phyloP scores from a whole-genome alignment of 2,888 invertebrate genomes.

The Lithosia quadra region DNA sequence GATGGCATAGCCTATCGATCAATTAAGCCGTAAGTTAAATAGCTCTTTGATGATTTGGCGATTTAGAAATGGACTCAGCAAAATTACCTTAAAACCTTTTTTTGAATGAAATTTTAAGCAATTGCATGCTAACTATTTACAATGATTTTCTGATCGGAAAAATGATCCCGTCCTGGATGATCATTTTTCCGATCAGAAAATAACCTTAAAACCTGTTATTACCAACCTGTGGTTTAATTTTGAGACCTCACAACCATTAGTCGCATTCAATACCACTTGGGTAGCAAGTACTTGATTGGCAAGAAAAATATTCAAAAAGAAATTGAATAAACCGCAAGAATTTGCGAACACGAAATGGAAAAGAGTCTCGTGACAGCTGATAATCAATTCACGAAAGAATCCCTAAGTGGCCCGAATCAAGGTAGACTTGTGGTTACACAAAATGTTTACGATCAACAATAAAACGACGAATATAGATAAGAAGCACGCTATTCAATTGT shows the following conservation, averaged over 20 bases:
- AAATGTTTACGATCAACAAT: conserved; percentile 12
- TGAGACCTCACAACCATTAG: background rate
- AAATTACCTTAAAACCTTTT: background rate
- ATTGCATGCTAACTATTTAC: too few relatives aligned
- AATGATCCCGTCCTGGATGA: too few relatives aligned
- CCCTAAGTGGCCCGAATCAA: conserved; percentile 11
- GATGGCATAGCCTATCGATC: too few relatives aligned
- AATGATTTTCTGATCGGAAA: too few relatives aligned
- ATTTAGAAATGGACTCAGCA: too few relatives aligned
- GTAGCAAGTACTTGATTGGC: background rate
- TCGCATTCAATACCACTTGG: background rate
- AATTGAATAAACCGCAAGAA: background rate
- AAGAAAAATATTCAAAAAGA: background rate
- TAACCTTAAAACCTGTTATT: background rate
- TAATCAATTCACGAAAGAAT: conserved; percentile 22
- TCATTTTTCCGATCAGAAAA: too few relatives aligned
- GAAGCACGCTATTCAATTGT: conserved; percentile 24
- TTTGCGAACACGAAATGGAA: background rate
- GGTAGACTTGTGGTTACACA: conserved; percentile 14
- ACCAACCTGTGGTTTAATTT: background rate
- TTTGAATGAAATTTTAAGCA: too few relatives aligned
- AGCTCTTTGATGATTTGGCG: too few relatives aligned
- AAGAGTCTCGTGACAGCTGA: conserved; percentile 23
- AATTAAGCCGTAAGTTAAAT: too few relatives aligned
- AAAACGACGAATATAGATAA: conserved; percentile 17